A percentile compares a stretch with the other conserved stretches of the same genome.
These are phyloP conservation scores for Terebella lapidaria DNA, from an alignment of 2,888 invertebrate species.

Conservation along the genomic window DNA sequence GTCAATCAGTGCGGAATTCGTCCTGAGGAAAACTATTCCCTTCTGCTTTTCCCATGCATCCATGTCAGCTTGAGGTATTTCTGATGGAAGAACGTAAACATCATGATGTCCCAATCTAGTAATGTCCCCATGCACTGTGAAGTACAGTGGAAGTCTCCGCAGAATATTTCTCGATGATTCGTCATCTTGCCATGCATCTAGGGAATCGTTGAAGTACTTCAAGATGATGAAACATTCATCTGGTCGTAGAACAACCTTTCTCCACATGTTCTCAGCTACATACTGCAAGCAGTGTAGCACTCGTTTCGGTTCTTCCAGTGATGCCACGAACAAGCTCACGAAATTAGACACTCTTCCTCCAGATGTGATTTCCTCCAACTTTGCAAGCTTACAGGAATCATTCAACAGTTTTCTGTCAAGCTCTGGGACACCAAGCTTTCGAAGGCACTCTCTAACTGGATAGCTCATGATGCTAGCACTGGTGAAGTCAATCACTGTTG, in stretches of 20 bases:
- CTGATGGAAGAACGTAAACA: conserved; percentile 24
- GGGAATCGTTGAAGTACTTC: conserved; percentile 28
- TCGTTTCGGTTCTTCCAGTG: conserved; percentile 21
- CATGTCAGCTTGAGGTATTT: conserved; percentile 26
- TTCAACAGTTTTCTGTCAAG: conserved; percentile 23
- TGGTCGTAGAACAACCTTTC: conserved; percentile 5
- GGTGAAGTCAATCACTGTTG: conserved; percentile 27
- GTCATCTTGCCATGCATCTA: conserved; percentile 18
- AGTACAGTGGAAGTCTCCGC: conserved; percentile 23
- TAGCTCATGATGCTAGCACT: conserved; percentile 24
- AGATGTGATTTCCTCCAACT: background rate
- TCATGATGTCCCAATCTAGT: conserved; percentile 17
- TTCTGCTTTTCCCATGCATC: conserved; percentile 22
- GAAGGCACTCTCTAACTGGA: conserved; percentile 20
- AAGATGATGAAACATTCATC: conserved; percentile 27
- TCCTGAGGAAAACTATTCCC: conserved; percentile 23
- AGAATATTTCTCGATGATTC: conserved; percentile 11
- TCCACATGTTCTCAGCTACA: background rate
- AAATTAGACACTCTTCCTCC: conserved; percentile 5
- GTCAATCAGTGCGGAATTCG: conserved; percentile 12
- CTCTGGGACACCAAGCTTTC: conserved; percentile 26
- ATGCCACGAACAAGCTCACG: conserved; percentile 20
- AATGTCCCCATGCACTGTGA: conserved; percentile 23
- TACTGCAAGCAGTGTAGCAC: conserved; percentile 19
- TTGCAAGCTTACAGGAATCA: background rate